Percentiles rank a stretch among this genome's conserved stretches.
phyloP scores from a whole-genome alignment of 2,888 invertebrate genomes.

The Blera fallax region DNA sequence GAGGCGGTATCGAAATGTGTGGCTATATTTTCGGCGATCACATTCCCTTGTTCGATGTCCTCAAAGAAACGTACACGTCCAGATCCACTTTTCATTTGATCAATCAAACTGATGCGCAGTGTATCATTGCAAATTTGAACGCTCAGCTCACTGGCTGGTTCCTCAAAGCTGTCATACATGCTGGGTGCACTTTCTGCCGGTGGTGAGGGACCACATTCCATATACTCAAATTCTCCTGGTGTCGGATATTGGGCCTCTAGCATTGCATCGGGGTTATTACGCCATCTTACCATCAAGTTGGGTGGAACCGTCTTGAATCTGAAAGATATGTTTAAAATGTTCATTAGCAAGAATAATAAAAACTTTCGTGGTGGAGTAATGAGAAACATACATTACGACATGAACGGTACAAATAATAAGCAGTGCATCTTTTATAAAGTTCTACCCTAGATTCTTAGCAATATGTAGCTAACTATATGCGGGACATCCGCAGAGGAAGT shows the following conservation, averaged over 20 bases:
- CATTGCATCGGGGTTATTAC: conserved; percentile 83
- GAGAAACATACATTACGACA: too few relatives aligned
- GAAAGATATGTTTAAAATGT: not conserved
- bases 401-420: too few relatives aligned
- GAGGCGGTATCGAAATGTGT: conserved; percentile 84
- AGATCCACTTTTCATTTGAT: conserved; percentile 88
- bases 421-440: too few relatives aligned
- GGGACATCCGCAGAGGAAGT: too few relatives aligned
- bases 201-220: conserved; percentile 90
- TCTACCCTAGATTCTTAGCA: too few relatives aligned
- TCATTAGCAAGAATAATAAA: not conserved
- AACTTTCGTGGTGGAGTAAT: too few relatives aligned
- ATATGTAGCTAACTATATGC: too few relatives aligned
- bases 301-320: conserved; percentile 83
- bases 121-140: conserved; percentile 89
- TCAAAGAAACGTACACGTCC: conserved; percentile 87
- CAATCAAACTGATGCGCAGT: conserved; percentile 87
- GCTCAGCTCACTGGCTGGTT: conserved; percentile 86
- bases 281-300: conserved; percentile 84
- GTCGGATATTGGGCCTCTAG: conserved; percentile 87
- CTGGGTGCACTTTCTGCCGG: conserved; percentile 91
- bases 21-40: conserved; percentile 84
- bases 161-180: conserved; percentile 91
- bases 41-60: conserved; percentile 88
- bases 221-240: conserved; percentile 86